A percentile compares a stretch with the other conserved stretches of the same genome.
Conservation (phyloP, 2,888 invertebrate genomes). For the Macrophya annulata region DNA sequence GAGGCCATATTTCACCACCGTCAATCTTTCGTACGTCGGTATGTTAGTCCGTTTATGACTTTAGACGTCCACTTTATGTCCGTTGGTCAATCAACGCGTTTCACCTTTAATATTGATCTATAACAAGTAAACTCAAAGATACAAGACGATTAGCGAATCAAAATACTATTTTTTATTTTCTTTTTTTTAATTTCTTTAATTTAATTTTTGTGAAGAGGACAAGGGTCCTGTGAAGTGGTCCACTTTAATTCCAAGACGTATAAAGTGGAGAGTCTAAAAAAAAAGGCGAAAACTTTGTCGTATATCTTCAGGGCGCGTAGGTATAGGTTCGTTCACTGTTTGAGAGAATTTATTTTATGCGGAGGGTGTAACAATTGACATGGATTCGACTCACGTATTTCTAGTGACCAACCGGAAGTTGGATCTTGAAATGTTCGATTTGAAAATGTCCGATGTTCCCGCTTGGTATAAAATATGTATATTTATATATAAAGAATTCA, state of each 20-base stretch:
- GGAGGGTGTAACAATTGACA: constrained; percentile 30
- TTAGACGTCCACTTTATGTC: constrained; percentile 26
- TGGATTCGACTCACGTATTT: constrained; percentile 40
- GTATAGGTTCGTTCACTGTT: constrained; percentile 9
- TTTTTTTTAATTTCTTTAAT: neutral
- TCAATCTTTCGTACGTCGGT: constrained; percentile 22
- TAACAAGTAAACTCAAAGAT: neutral
- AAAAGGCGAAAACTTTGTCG: constrained; percentile 15
- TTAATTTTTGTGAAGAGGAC: neutral
- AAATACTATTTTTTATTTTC: neutral
- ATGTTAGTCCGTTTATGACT: constrained; percentile 9
- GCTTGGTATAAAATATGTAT: constrained; percentile 8
- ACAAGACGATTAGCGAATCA: too few relatives aligned
- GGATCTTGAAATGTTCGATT: constrained; percentile 40
- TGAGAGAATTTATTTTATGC: constrained; percentile 26
- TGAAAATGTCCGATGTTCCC: constrained; percentile 19
- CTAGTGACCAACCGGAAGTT: constrained; percentile 37
- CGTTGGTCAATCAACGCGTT: neutral
- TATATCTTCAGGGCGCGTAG: constrained; percentile 6
- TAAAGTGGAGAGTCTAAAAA: neutral
- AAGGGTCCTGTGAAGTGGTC: neutral
- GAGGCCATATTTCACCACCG: constrained; percentile 12
- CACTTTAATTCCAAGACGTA: constrained; percentile 21
- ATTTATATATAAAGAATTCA: constrained; percentile 11
- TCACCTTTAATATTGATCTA: neutral